Base-by-base conservation (phyloP, 92 coral and sea anemone species). In the Actinostola sp. region DNA sequence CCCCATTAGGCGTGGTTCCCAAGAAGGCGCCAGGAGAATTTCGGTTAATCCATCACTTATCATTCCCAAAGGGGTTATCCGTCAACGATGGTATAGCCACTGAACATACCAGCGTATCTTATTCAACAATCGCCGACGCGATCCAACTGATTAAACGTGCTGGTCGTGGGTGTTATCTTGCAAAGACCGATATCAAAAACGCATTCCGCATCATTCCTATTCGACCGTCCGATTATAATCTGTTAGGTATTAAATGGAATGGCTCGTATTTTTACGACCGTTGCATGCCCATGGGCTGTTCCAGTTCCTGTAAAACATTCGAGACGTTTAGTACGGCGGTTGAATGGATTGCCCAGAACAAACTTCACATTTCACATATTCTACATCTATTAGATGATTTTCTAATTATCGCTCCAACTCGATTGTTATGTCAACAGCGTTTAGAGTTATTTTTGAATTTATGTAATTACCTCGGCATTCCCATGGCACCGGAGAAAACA, bases 1-100 rank as follows among this genome's bases (percentile, higher is more conserved):
- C 87, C 16, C 91, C 91, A 17, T 50, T 82, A 56, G 88, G 91
- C 12, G 79, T 80, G 25, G 86, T 85, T 13, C 86, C 90, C 28
- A 67, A 85, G 44, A 80, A 73, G 45, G 26, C 24, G 1, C 87
- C 79, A 0, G 87, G 87, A 11, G 87, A 86, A 61, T 81, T 67
- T 57, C 60, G 91, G 27, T 42, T 81, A 26, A 80, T 86, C 38
- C 92, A 77, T 29, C 92, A 82, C 30, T 61, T 87, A 24, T 82
- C 88, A 1, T 82, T 26, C 67, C 92, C 92, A 5, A 71, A 69
- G n/a, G 85, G 88, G 14, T 65, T 75, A 3, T 82, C 92, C 17
- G 81, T 87, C 3, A 87, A 87, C 61, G 82, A 77, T 66, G 88
- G 88, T 33, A 82, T 87, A 10, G 34, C 76, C 1, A 26, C 68